Percentiles rank a stretch among this genome's conserved stretches.
phyloP scores from a whole-genome alignment of 1,140 invertebrate genomes.

The Drosophila eugracilis region DNA sequence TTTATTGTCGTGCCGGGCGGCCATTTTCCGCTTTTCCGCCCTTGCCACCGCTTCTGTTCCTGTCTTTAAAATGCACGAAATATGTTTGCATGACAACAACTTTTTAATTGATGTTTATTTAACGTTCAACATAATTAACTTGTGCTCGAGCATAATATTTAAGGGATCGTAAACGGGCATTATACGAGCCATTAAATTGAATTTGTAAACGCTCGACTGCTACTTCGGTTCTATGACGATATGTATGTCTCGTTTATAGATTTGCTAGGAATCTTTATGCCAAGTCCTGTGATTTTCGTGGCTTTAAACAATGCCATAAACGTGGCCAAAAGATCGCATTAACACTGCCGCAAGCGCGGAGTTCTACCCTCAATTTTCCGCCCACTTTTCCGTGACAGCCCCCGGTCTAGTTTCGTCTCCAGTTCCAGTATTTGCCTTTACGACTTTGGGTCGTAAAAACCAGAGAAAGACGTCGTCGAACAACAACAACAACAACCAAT shows the following conservation, averaged over 20 bases:
- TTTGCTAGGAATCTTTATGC: slow-evolving; percentile 26
- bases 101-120: slow-evolving; percentile 83
- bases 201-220: slow-evolving; percentile 76
- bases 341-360: slow-evolving; percentile 51
- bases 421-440: slow-evolving; percentile 47
- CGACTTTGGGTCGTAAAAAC: slow-evolving; percentile 50
- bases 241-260: slow-evolving; percentile 12
- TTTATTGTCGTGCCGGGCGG: slow-evolving; percentile 71
- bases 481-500: slow-evolving; percentile 2
- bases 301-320: slow-evolving; percentile 76
- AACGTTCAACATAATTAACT: slow-evolving; percentile 82
- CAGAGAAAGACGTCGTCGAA: slow-evolving; percentile 18
- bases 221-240: slow-evolving; percentile 34
- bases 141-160: slow-evolving; percentile 67
- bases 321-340: slow-evolving; percentile 74
- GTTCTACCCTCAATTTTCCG: slow-evolving; percentile 14
- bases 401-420: slow-evolving; percentile 36
- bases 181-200: slow-evolving; percentile 76
- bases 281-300: slow-evolving; percentile 24
- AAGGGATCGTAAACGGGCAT: slow-evolving; percentile 75
- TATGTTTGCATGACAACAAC: slow-evolving; percentile 62
- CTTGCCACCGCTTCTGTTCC: background rate
- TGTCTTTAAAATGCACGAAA: slow-evolving; percentile 80
- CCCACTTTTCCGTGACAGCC: slow-evolving; percentile 18
- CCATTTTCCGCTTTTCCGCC: slow-evolving; percentile 20